A percentile compares a stretch with the other conserved stretches of the same genome.
phyloP scores from a whole-genome alignment of 1,140 invertebrate genomes.

The Heliconius eleuchia region DNA sequence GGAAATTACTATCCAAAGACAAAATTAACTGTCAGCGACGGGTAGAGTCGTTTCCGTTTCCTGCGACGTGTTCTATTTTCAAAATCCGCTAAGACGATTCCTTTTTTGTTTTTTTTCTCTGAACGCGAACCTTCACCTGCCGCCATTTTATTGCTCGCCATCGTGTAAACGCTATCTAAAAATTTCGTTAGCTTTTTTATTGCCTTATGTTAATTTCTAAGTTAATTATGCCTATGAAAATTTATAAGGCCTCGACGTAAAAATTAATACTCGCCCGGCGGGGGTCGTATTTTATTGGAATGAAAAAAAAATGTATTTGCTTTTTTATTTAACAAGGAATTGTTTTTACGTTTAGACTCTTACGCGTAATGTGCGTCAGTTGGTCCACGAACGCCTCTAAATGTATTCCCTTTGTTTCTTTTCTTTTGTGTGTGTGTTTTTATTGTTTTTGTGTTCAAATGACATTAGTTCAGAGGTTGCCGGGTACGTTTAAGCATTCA shows the following conservation, averaged over 20 bases:
- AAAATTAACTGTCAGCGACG: constrained; percentile 77
- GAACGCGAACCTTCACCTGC: constrained; percentile 59
- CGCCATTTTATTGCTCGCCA: constrained; percentile 68
- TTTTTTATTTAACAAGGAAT: constrained; percentile 48
- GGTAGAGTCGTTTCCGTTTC: constrained; percentile 71
- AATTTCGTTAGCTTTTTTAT: constrained; percentile 79
- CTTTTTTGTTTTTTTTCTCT: constrained; percentile 43
- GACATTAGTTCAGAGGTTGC: constrained; percentile 66
- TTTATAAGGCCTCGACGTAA: constrained; percentile 71
- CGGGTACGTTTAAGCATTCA: constrained; percentile 22
- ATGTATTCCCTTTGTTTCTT: constrained; percentile 72
- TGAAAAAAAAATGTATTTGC: constrained; percentile 59
- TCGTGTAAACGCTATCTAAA: constrained; percentile 71
- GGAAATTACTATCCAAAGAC: constrained; percentile 70
- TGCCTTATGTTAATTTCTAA: constrained; percentile 80
- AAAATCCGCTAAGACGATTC: constrained; percentile 62
- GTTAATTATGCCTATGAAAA: constrained; percentile 80
- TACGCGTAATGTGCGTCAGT: constrained; percentile 60
- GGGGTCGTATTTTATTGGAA: constrained; percentile 69
- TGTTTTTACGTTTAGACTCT: constrained; percentile 49
- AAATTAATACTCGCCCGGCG: constrained; percentile 72
- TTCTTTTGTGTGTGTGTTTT: constrained; percentile 45
- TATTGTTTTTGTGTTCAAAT: constrained; percentile 56
- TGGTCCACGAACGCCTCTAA: constrained; percentile 56
- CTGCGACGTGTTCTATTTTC: constrained; percentile 72